Percentiles rank a stretch among this genome's conserved stretches.
Evolutionary conservation across 1,140 invertebrate species (phyloP).

Genomic region (Cotesia chilonis): DNA sequence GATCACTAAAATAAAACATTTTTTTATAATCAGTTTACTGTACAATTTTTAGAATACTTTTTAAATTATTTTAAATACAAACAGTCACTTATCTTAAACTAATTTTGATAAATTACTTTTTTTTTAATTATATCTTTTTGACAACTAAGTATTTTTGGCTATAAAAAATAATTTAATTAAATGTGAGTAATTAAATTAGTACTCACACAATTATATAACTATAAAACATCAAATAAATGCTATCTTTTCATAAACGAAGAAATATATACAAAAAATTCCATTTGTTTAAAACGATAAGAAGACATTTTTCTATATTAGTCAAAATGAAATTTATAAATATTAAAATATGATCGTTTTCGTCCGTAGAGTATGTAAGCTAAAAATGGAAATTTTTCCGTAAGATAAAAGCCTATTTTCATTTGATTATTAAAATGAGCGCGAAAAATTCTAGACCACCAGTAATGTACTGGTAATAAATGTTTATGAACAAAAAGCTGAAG

Average conservation of each 20-base stretch:
- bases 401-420: slow-evolving; percentile 59
- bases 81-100: neutral
- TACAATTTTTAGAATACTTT: too few species aligned
- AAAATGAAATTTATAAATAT: slow-evolving; percentile 54
- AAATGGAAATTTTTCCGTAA: slow-evolving; percentile 57
- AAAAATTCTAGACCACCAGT: slow-evolving; percentile 59
- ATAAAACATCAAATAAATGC: too few species aligned
- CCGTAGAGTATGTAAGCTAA: slow-evolving; percentile 57
- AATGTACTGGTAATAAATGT: slow-evolving; percentile 52
- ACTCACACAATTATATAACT: too few species aligned
- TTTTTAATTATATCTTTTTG: neutral
- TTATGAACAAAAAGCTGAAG: slow-evolving; percentile 61
- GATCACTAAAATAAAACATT: too few species aligned
- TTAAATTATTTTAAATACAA: neutral
- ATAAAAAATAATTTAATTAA: neutral
- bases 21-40: too few species aligned
- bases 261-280: too few species aligned
- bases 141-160: neutral
- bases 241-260: too few species aligned
- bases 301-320: slow-evolving; percentile 38
- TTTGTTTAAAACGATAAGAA: too few species aligned
- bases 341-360: slow-evolving; percentile 47
- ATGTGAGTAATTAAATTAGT: too few species aligned
- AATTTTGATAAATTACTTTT: slow-evolving; percentile 16
- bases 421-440: slow-evolving; percentile 58